phyloP scores from a whole-genome alignment of 2,797 vertebrate genomes.

The Coregonus suidteri region DNA sequence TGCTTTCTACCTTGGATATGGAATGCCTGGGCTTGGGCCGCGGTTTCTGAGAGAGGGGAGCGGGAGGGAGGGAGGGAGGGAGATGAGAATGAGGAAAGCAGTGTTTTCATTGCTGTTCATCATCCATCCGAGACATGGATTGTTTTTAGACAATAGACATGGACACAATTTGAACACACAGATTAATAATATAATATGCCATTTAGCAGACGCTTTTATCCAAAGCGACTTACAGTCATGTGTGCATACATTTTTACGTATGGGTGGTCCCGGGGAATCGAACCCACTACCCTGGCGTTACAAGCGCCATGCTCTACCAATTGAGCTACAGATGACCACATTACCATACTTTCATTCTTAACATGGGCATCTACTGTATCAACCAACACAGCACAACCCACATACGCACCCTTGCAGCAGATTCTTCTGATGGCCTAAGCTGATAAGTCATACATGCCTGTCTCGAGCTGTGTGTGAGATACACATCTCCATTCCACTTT shows the following conservation, averaged over 20 bases:
- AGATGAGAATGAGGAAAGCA: constrained; percentile 1
- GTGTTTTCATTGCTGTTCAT: constrained; percentile 1
- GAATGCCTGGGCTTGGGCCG: constrained; percentile 87
- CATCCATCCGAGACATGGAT: constrained; percentile 13
- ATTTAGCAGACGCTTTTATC: too few species aligned
- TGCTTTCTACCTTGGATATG: constrained; percentile 91
- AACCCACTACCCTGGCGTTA: too few species aligned
- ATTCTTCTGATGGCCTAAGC: constrained; percentile 43
- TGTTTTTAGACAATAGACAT: neutral
- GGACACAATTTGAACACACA: neutral
- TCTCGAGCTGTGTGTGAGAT: constrained; percentile 43
- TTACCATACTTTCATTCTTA: neutral
- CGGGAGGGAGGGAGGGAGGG: neutral
- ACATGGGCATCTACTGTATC: neutral
- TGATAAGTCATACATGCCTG: constrained; percentile 65
- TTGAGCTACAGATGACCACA: too few species aligned
- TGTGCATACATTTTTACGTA: too few species aligned
- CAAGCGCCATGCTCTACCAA: too few species aligned
- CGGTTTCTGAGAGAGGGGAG: constrained; percentile 76
- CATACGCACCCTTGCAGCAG: constrained; percentile 25
- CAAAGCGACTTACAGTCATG: too few species aligned
- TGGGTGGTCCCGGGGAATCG: too few species aligned
- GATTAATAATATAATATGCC: neutral
- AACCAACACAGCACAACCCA: constrained; percentile 2
- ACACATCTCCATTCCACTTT: constrained; percentile 36